Base-by-base conservation (phyloP, 2,888 invertebrate species). In the Drosophila mettleri region DNA sequence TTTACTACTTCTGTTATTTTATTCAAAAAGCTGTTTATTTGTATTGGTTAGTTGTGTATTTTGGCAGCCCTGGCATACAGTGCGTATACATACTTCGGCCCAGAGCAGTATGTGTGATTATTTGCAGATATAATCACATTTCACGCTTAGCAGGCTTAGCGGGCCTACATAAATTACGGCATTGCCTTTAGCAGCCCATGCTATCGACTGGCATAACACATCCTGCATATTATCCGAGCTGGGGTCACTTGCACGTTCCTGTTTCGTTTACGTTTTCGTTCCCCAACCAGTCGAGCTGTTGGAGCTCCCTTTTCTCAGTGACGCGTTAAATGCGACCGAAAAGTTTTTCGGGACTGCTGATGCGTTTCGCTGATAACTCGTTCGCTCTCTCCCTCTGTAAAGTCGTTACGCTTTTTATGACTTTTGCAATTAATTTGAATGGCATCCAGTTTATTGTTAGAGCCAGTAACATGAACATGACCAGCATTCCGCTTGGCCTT, bases 101-200 rank as follows among this genome's bases (percentile, higher is more conserved):
- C 24, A 10, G 6, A 55, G 45, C 43, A 62, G 22, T 61, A 55
- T 63, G 58, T 67, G 55, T 58, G 71, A 53, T 59, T 67, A 65
- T 69, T 57, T 54, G 61, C 57, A 66, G 64, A 78, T 78, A 81
- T 84, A 82, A 86, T 81, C 87, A 84, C 67, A 86, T 83, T 86
- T 83, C 64, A 82, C 81, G 84, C 81, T 66, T 80, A 78, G 78
- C 73, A 69, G 64, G 82, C 75, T 87, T 81, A 71, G 76, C 76
- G 68, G 16, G 81, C 80, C 80, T 80, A 76, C 86, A 86, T 86
- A 83, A 81, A 83, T 81, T 84, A 86, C 84, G 65, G 70, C 84
- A 77, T 80, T 74, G 79, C 62, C 73, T 38, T 53, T 6, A n/a
- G n/a, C n/a, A n/a, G 10, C 22, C n/a, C 24, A 7, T 22, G 12